Evolutionary conservation across 2,113 vertebrate genomes (phyloP), one percentile per base, ranked within the genome.

Genomic region (Osmerus mordax): DNA sequence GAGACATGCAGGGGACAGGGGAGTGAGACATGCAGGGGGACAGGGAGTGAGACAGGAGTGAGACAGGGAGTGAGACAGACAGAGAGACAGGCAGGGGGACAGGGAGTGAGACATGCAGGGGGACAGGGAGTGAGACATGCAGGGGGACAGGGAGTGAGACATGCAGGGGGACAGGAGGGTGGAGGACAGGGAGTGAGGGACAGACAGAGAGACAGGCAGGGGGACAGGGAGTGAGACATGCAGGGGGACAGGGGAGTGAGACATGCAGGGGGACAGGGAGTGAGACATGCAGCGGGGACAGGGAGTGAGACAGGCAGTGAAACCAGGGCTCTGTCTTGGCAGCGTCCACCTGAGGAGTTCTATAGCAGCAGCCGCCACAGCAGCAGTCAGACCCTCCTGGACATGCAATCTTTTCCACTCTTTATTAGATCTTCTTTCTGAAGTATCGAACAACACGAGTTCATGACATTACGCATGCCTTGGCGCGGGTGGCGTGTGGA

Each of bases 381-480:
- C 36, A 41, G 7, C 36, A 41, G 36, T 41, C 36, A 41, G 36
- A 41, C 7, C 54, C 36, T 62, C 75, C 74, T 86, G 83, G 75
- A 89, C 83, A 84, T 78, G 69, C 74, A 75, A 78, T 83, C 72
- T 85, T 87, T 89, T 88, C 87, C 86, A 87, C 76, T 86, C 78
- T 88, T 87, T 82, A 86, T 83, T 85, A 81, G 72, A 86, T 77
- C 68, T 32, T 32, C 29, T 62, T 66, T 70, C 70, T 73, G 69
- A 83, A 80, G 68, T 59, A 78, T 77, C 81, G 82, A 86, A 86
- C 78, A 87, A 86, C 75, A 77, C 71, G 81, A 85, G 82, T 87
- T 89, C 84, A 86, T 87, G 88, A 88, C 83, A 90, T 86, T 83
- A 82, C 86, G 73, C 81, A 74, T 80, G 77, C 77, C 78, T 83